Percentiles rank a stretch among this genome's conserved stretches.
These are phyloP conservation scores for Ctenopoma multispine DNA, from an alignment of 2,797 vertebrate genomes.

Conservation along the genomic window DNA sequence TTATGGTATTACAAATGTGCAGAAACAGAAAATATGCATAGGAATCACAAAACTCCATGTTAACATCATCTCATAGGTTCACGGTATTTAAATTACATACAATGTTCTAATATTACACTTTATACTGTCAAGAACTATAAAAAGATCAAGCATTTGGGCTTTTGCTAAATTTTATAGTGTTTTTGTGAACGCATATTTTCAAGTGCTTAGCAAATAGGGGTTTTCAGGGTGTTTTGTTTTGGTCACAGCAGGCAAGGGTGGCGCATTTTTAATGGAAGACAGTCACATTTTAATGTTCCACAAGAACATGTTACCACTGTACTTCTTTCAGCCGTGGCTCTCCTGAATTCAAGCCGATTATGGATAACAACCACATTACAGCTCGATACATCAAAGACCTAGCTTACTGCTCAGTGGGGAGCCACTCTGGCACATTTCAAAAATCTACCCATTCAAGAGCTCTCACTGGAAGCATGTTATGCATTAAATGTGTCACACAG, in stretches of 20 bases:
- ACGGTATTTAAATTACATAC: constrained; percentile 53
- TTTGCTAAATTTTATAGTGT: constrained; percentile 24
- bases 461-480: constrained; percentile 93
- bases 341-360: constrained; percentile 97
- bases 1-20: constrained; percentile 68
- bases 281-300: constrained; percentile 72
- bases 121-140: constrained; percentile 26
- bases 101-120: constrained; percentile 41
- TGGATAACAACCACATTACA: constrained; percentile 98
- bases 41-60: constrained; percentile 69
- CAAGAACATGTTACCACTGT: constrained; percentile 87
- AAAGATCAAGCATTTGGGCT: constrained; percentile 36
- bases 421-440: constrained; percentile 96
- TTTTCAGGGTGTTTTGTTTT: constrained; percentile 53
- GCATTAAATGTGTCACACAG: constrained; percentile 96
- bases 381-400: constrained; percentile 92
- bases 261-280: constrained; percentile 55
- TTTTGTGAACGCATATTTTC: constrained; percentile 35
- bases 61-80: constrained; percentile 51
- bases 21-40: constrained; percentile 76
- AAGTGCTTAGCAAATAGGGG: too few species aligned
- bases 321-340: constrained; percentile 89
- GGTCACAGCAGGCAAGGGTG: constrained; percentile 43
- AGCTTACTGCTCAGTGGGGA: constrained; percentile 94
- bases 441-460: constrained; percentile 93